These are phyloP conservation scores for Archocentrus centrarchus DNA, from an alignment of 2,113 vertebrate species.

Conservation along the genomic window DNA sequence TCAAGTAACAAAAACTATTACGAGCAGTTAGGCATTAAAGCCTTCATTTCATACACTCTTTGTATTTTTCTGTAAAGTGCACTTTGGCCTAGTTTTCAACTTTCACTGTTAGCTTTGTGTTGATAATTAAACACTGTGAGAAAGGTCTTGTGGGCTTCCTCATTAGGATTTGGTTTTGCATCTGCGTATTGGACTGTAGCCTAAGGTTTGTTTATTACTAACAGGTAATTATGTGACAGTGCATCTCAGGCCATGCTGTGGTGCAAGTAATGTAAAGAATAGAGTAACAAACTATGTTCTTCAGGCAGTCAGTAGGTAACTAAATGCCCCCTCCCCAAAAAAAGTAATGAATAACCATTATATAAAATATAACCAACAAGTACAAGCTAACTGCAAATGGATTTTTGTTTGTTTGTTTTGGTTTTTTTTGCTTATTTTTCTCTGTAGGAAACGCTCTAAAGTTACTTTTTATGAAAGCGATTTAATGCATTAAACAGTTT, in stretches of 20 bases:
- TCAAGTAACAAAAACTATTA: not conserved
- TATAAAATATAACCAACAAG: too few species aligned
- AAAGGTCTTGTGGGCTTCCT: not conserved
- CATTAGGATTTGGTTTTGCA: not conserved
- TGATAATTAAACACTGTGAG: too few species aligned
- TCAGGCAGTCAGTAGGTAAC: not conserved
- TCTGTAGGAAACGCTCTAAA: not conserved
- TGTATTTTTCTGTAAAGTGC: too few species aligned
- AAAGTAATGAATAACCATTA: not conserved
- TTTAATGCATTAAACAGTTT: not conserved
- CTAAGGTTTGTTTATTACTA: not conserved
- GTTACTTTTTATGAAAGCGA: not conserved
- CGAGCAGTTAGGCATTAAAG: not conserved
- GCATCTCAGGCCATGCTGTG: not conserved
- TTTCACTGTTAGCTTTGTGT: not conserved
- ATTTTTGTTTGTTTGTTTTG: too few species aligned
- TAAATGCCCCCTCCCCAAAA: not conserved
- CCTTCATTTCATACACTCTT: not conserved
- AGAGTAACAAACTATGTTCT: too few species aligned
- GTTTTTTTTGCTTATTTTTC: not conserved
- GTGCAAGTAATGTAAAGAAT: too few species aligned
- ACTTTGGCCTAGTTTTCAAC: accelerated
- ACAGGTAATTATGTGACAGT: not conserved
- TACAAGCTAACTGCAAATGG: too few species aligned
- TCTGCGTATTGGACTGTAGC: not conserved